A percentile compares a stretch with the other conserved stretches of the same genome.
Conservation (phyloP, 2,888 invertebrate species). For the Melanargia galathea region DNA sequence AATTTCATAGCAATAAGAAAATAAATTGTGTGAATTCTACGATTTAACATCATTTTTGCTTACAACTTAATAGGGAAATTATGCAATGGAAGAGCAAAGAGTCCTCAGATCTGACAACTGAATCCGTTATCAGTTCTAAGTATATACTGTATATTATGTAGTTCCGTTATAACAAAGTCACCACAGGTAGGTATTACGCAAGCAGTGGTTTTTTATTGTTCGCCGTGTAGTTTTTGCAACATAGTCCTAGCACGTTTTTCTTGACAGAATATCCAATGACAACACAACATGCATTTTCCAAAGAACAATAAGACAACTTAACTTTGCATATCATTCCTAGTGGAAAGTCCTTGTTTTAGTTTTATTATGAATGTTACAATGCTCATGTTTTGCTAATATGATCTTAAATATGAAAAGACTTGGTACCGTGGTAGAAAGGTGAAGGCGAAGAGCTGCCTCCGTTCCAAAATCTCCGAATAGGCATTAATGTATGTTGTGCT, state of each 20-base stretch:
- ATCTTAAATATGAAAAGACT: background rate
- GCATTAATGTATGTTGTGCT: too few relatives aligned
- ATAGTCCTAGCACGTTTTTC: background rate
- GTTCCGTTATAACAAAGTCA: constrained; percentile 8
- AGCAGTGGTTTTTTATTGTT: constrained; percentile 7
- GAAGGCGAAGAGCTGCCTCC: too few relatives aligned
- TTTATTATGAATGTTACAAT: background rate
- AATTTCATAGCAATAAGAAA: too few relatives aligned
- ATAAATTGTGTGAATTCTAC: background rate
- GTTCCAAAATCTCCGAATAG: too few relatives aligned
- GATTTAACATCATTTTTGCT: background rate
- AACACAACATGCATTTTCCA: background rate
- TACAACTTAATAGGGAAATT: background rate
- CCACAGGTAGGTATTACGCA: constrained; percentile 16
- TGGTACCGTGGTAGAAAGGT: background rate
- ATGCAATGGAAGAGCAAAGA: background rate
- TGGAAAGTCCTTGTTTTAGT: background rate
- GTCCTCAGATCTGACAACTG: background rate
- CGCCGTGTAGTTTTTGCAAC: constrained; percentile 2
- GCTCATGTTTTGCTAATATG: background rate
- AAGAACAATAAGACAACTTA: background rate
- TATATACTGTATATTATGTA: background rate
- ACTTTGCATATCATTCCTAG: background rate
- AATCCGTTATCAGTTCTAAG: constrained; percentile 1
- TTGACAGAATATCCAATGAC: background rate